phyloP scores from a whole-genome alignment of 2,797 vertebrate genomes.

The Microctenopoma lineatum region DNA sequence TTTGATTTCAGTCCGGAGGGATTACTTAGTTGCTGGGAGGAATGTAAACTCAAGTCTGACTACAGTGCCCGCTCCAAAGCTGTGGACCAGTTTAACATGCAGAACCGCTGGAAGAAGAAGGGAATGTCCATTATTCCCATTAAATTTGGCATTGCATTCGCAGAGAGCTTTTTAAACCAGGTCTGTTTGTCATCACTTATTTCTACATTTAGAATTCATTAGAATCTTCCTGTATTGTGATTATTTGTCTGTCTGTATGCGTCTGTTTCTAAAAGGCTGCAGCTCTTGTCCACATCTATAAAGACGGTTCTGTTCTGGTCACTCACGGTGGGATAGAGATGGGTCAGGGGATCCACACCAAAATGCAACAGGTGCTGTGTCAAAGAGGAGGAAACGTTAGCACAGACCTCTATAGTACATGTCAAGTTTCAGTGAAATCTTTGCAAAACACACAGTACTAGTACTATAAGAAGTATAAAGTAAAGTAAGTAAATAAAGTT shows the following conservation, averaged over 20 bases:
- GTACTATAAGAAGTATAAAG: too few relatives aligned
- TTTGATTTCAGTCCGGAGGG: slow-evolving; percentile 84
- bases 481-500: too few relatives aligned
- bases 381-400: background rate
- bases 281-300: slow-evolving; percentile 88
- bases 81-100: slow-evolving; percentile 83
- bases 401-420: background rate
- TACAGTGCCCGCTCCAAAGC: slow-evolving; percentile 71
- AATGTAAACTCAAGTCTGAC: slow-evolving; percentile 84
- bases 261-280: slow-evolving; percentile 74
- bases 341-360: slow-evolving; percentile 90
- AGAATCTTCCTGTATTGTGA: background rate
- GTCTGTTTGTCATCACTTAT: slow-evolving; percentile 59
- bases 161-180: slow-evolving; percentile 85
- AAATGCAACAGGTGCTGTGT: slow-evolving; percentile 86
- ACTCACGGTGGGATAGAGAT: slow-evolving; percentile 86
- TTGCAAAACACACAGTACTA: too few relatives aligned
- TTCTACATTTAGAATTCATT: background rate
- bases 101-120: slow-evolving; percentile 90
- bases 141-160: slow-evolving; percentile 88
- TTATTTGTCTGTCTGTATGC: background rate
- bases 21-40: slow-evolving; percentile 86
- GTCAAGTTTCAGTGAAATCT: too few relatives aligned
- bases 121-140: slow-evolving; percentile 89
- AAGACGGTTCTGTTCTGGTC: slow-evolving; percentile 88